Base-by-base conservation (phyloP, 2,113 vertebrate genomes). In the Rattus rattus region DNA sequence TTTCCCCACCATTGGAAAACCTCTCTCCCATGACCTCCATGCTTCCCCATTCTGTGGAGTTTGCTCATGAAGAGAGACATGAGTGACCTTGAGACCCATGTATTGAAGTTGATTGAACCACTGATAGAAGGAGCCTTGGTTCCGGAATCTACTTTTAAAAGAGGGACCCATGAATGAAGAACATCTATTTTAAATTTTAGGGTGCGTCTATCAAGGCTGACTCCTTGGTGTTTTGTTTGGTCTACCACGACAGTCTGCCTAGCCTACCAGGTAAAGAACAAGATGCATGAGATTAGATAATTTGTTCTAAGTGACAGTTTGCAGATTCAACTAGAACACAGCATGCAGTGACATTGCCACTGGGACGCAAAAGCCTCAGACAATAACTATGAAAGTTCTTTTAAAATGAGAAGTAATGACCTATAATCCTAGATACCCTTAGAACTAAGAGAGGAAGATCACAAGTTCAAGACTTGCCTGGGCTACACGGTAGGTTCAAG, bases 261-360 rank as follows among this genome's bases (percentile, higher is more conserved):
- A 26, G 16, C 24, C 56, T 79, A 63, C 61, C 10, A 92, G 69
- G 39, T 47, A 54, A 83, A 69, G 61, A 86, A 91, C 20, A 81
- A 84, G 56, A 85, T 28, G 59, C 52, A 9, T 47, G 49, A 85
- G 13, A 33, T 5, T 56, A 65, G 77, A 28, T 67, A 52, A 56
- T 76, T 85, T 80, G 77, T 30, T 43, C 36, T 28, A 88, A 91
- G 56, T 94, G 11, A 84, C 28, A 91, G n/a, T 90, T 24, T 93
- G 59, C 72, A 73, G 43, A 85, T 8, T 6, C 81, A 94, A 43
- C 88, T 24, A 43, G 70, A 92, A 72, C 52, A 83, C 22, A 47
- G 61, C 12, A 22, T 67, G 30, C 33, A n/a, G 16, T 54, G 69
- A 90, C n/a, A 54, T 81, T 39, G 43, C 79, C 59, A 56, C 24